phyloP scores from a whole-genome alignment of 2,797 vertebrate species.

The Crenuchus spilurus region DNA sequence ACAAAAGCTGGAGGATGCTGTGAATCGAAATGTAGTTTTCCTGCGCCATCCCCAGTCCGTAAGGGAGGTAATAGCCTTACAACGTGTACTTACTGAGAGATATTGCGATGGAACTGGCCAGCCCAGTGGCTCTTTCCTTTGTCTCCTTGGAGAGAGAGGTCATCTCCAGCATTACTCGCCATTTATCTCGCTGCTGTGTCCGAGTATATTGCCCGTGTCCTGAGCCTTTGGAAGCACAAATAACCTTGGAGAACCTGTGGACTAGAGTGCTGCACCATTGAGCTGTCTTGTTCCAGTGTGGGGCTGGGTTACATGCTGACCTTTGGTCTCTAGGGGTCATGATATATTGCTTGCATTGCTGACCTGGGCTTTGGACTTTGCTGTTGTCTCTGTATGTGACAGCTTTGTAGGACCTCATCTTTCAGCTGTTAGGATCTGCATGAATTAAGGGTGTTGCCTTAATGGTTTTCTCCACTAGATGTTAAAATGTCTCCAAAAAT shows the following conservation, averaged over 20 bases:
- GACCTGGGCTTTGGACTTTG: conserved; percentile 1
- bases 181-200: conserved; percentile 19
- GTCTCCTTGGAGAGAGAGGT: conserved; percentile 19
- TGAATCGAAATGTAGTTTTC: conserved; percentile 2
- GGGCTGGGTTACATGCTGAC: conserved; percentile 7
- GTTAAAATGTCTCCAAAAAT: not conserved
- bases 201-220: not conserved
- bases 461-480: not conserved
- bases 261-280: not conserved
- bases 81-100: conserved; percentile 25
- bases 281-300: conserved; percentile 4
- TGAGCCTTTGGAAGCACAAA: conserved; percentile 6
- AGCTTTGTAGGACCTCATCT: not conserved
- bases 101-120: conserved; percentile 9
- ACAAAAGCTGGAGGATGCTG: not conserved
- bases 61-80: conserved; percentile 2
- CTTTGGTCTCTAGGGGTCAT: conserved; percentile 22
- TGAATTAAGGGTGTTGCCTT: not conserved
- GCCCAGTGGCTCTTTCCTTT: conserved; percentile 3
- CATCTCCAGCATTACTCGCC: not conserved
- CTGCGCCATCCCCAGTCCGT: not conserved
- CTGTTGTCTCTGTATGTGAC: not conserved
- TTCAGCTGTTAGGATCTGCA: not conserved
- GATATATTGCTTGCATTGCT: conserved; percentile 16
- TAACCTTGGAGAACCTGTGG: conserved; percentile 16